phyloP scores from a whole-genome alignment of 2,888 invertebrate species.

The Alloscopus bannaensis region DNA sequence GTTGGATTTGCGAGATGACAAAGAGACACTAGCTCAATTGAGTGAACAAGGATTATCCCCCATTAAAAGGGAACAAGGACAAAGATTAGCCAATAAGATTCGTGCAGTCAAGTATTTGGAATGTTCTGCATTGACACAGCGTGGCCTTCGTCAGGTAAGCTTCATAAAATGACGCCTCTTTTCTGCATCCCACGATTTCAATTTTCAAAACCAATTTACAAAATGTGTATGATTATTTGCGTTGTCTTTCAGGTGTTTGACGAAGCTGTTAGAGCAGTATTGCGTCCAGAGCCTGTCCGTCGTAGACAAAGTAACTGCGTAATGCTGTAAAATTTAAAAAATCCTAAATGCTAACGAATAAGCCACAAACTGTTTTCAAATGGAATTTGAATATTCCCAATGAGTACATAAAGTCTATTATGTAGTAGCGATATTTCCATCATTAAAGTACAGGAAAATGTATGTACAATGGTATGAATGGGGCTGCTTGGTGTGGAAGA shows the following conservation, averaged over 20 bases:
- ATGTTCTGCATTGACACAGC: constrained; percentile 98
- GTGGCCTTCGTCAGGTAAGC: constrained; percentile 91
- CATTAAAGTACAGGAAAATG: too few species aligned
- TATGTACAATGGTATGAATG: too few species aligned
- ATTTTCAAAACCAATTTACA: background rate
- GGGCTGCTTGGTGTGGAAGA: too few species aligned
- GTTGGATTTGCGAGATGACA: constrained; percentile 98
- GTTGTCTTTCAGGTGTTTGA: constrained; percentile 90
- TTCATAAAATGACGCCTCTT: background rate
- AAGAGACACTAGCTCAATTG: constrained; percentile 93
- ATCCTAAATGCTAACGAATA: too few species aligned
- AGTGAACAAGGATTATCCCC: constrained; percentile 97
- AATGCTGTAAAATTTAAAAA: constrained; percentile 75
- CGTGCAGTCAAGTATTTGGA: constrained; percentile 99
- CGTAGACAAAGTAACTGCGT: constrained; percentile 92
- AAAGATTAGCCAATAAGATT: constrained; percentile 98
- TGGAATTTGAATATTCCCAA: too few species aligned
- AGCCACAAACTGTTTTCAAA: too few species aligned
- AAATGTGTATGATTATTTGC: too few species aligned
- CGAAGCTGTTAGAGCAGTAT: constrained; percentile 97
- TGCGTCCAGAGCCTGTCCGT: constrained; percentile 97
- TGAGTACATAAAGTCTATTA: too few species aligned
- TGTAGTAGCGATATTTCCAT: too few species aligned
- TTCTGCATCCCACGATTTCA: constrained; percentile 11
- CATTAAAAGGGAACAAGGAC: constrained; percentile 97